Evolutionary conservation across 1,140 invertebrate genomes (phyloP).

Genomic region (Tetramorium simillimum): DNA sequence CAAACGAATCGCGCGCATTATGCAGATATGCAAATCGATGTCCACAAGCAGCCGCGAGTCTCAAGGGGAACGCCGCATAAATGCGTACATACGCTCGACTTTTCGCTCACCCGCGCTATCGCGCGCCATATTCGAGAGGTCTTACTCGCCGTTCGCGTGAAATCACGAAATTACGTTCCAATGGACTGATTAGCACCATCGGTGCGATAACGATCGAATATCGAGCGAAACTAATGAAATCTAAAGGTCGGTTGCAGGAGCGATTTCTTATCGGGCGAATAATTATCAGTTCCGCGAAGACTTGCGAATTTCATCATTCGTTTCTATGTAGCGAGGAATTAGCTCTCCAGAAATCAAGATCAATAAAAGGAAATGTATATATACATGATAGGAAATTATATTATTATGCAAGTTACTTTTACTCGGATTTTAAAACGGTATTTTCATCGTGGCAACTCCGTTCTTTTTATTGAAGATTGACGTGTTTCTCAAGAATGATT

Average conservation of each 20-base stretch:
- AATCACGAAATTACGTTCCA: constrained; percentile 36
- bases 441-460: neutral
- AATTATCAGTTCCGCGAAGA: constrained; percentile 30
- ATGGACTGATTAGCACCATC: constrained; percentile 8
- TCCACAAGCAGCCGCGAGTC: constrained; percentile 30
- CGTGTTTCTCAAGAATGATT: neutral
- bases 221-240: neutral
- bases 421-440: neutral
- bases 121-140: neutral
- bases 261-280: constrained; percentile 23
- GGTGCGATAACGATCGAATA: constrained; percentile 35
- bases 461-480: neutral
- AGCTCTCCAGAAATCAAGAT: neutral
- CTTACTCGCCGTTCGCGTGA: neutral
- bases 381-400: neutral
- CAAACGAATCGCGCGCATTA: constrained; percentile 50
- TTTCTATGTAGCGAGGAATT: neutral
- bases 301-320: neutral
- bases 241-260: neutral
- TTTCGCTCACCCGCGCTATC: constrained; percentile 35
- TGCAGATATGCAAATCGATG: constrained; percentile 54
- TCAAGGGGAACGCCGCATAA: constrained; percentile 21
- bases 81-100: neutral
- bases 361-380: neutral
- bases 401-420: neutral